phyloP scores from a whole-genome alignment of 2,888 invertebrate species.

The Gryllus longicercus region DNA sequence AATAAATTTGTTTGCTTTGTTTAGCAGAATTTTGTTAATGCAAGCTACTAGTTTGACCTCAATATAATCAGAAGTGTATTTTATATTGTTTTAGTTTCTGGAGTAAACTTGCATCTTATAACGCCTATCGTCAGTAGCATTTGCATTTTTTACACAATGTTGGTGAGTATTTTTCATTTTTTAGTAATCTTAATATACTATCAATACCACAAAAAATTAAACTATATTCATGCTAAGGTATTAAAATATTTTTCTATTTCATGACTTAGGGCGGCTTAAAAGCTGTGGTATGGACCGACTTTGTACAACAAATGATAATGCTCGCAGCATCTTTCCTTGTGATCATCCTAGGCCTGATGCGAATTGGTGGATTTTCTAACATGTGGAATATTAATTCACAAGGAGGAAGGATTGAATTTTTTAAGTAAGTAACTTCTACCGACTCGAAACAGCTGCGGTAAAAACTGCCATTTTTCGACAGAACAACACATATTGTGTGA shows the following conservation, averaged over 20 bases:
- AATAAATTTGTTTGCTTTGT: no score
- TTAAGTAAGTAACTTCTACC: conserved; percentile 43
- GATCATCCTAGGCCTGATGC: conserved; percentile 44
- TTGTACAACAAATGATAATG: conserved; percentile 49
- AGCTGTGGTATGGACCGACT: conserved; percentile 56
- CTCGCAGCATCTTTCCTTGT: conserved; percentile 47
- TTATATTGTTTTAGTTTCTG: conserved; percentile 37
- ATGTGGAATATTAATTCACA: conserved; percentile 45
- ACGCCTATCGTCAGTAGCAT: conserved; percentile 29
- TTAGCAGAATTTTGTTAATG: no score
- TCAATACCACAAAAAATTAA: not conserved
- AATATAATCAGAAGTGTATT: not conserved
- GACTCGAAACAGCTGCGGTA: not conserved
- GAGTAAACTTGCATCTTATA: conserved; percentile 29
- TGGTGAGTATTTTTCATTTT: conserved; percentile 25
- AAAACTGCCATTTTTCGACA: not conserved
- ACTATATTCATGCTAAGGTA: not conserved
- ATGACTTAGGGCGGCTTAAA: conserved; percentile 49
- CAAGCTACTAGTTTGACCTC: not conserved
- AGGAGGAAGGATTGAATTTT: conserved; percentile 46
- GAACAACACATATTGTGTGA: no score
- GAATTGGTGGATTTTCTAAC: conserved; percentile 47
- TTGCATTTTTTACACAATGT: conserved; percentile 32
- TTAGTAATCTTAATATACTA: not conserved
- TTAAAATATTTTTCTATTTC: conserved; percentile 37